Base-by-base conservation (phyloP, 2,888 invertebrate genomes). In the Arrhopalites spinosus region DNA sequence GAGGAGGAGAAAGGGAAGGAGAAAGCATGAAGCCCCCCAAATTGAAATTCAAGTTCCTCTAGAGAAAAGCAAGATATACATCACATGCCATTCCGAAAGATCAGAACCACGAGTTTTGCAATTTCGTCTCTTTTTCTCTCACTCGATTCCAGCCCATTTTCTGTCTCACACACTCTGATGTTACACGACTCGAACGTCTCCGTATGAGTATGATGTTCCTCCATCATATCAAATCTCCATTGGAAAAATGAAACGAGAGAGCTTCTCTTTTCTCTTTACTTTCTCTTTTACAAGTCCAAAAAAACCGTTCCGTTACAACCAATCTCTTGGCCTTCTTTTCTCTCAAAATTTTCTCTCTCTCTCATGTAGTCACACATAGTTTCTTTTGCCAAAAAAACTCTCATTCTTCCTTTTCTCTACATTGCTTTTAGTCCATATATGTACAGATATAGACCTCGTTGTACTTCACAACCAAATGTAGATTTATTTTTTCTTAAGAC, bases 41-140 rank as follows among this genome's bases (percentile, higher is more conserved):
- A 78, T 78, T 78, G 78, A 78, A 78, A 78, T 78, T 78, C 78
- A 78, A 74, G 72, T 74, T 78, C 59, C 78, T 78, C 78, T 70
- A 63, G 77, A 75, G 77, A 77, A 63, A 78, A 74, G 67, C 71
- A 75, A 77, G 75, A 73, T 77, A 75, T 75, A 77, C 77, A 77
- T 75, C 75, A 77, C 69, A 69, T 73, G 75, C 75, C 77, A 77
- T 77, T 74, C 66, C 77, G 66, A 74, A 74, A 77, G 77, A 77
- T 77, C 77, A 77, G 70, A 73, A 76, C 70, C 66, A 74, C 47
- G 61, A 77, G 77, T 77, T 77, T 77, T 74, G 77, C 77, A 73
- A 77, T 77, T 77, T 77, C 59, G 53, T 75, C 75, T 25, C 73
- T 63, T 20, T 15, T 36, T 56, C 64, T 47, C 47, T 45, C 45